phyloP scores from a whole-genome alignment of 2,797 vertebrate genomes.

The Sphenodon punctatus region DNA sequence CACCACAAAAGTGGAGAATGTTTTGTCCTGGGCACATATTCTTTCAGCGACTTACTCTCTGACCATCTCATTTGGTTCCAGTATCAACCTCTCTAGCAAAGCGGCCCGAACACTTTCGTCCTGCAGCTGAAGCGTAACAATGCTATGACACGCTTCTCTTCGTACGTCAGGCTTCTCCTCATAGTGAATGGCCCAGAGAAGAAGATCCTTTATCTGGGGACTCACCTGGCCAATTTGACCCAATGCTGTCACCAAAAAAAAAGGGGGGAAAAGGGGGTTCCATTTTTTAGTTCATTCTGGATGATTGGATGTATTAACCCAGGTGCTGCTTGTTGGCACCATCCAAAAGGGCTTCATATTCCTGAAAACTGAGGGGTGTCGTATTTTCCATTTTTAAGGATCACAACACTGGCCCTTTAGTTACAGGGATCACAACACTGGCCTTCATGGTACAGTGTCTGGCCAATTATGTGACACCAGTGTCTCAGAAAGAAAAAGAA shows the following conservation, averaged over 20 bases:
- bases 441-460: not conserved
- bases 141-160: conserved; percentile 75
- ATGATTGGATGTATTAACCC: not conserved
- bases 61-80: conserved; percentile 73
- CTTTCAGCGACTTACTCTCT: conserved; percentile 64
- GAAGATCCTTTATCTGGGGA: conserved; percentile 59
- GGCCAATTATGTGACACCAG: not conserved
- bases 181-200: conserved; percentile 76
- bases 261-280: not conserved
- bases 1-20: too few species aligned
- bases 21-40: not conserved
- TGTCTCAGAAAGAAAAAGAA: not conserved
- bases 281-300: not conserved
- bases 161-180: conserved; percentile 74
- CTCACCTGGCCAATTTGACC: conserved; percentile 74
- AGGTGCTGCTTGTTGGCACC: too few species aligned
- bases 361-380: not conserved
- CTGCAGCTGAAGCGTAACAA: conserved; percentile 63
- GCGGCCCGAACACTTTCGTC: conserved; percentile 65
- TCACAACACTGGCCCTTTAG: not conserved
- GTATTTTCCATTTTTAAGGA: not conserved
- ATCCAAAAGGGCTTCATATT: not conserved
- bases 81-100: conserved; percentile 68
- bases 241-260: conserved; percentile 66
- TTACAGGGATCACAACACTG: not conserved